Conservation (phyloP, 2,797 vertebrate species). For the Percopsis omiscomaycus region DNA sequence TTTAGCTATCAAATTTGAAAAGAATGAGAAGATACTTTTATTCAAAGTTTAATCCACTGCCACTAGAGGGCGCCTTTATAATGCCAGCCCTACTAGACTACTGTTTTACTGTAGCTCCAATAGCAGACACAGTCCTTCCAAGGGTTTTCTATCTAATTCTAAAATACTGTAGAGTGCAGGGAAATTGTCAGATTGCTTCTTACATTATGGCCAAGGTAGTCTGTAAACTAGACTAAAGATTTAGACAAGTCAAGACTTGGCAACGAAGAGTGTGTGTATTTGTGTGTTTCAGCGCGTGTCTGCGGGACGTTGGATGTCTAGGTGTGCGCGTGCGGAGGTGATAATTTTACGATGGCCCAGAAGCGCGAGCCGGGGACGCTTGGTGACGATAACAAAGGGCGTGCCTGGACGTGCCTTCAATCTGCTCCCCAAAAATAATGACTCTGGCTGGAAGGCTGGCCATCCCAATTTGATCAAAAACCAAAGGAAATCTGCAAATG, state of each 20-base stretch:
- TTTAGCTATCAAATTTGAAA: background rate
- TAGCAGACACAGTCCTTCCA: constrained; percentile 20
- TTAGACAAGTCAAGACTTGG: constrained; percentile 17
- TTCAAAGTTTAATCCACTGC: constrained; percentile 52
- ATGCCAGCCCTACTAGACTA: constrained; percentile 39
- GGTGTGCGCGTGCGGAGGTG: constrained; percentile 60
- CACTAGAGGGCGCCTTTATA: constrained; percentile 81
- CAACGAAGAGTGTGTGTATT: constrained; percentile 21
- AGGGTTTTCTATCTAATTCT: constrained; percentile 24
- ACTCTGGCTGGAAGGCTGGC: constrained; percentile 54
- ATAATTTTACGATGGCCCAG: constrained; percentile 73
- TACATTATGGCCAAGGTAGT: constrained; percentile 1
- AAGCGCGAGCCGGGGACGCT: constrained; percentile 48
- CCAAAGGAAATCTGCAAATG: constrained; percentile 69
- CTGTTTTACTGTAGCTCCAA: constrained; percentile 20
- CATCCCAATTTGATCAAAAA: constrained; percentile 69
- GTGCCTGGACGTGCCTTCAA: constrained; percentile 73
- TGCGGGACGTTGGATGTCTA: constrained; percentile 36
- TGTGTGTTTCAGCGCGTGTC: background rate
- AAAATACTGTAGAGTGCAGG: constrained; percentile 22
- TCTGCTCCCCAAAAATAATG: constrained; percentile 65
- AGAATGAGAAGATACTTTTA: constrained; percentile 1
- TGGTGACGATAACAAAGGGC: constrained; percentile 72
- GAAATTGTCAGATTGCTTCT: constrained; percentile 3
- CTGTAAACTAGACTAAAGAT: constrained; percentile 12